Base-by-base conservation (phyloP, 1,140 invertebrate species). In the Drosophila bifasciata region DNA sequence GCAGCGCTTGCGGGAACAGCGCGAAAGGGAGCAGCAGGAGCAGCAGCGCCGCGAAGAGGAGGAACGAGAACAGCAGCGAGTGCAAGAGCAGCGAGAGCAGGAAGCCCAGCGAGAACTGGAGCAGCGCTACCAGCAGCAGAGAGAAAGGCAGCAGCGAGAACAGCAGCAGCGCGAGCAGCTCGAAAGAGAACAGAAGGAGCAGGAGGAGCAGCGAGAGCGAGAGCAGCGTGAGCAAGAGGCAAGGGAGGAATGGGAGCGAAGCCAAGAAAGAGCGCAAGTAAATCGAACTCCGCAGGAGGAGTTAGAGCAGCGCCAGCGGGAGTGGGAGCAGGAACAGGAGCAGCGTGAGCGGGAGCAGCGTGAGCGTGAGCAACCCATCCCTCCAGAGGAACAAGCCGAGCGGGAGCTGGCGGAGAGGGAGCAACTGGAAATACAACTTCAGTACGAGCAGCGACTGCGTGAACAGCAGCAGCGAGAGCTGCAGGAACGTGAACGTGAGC, bases 301-400 rank as follows among this genome's bases (percentile, higher is more conserved):
- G 3, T 17, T 40, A 0, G 40, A 68, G 0, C 19, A 40, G 11
- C 52, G 28, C 1, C 21, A 43, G 0, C 53, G 52, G 0, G 41
- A 69, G 0, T 23, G 36, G 23, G 64, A 59, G 1, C 46, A 17
- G 3, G 64, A 71, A 0, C 23, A 36, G 15, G 41, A 62, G 11
- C 9, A 51, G n/a, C 59, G 50, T 1, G 32, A 55, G n/a, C 58
- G 50, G 6, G 25, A 53, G 5, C 45, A 74, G 25, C 51, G 49
- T n/a, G 48, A 61, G 25, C 39, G 63, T n/a, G 40, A 75, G 5
- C 63, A 60, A 15, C 55, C n/a, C 8, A 23, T 36, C n/a, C 61
- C 66, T 9, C 32, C 32, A 32, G 43, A 32, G 45, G 21, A 62
- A 5, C 51, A 28, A 2, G 48, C 60, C 3, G 51, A 46, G 17